A percentile compares a stretch with the other conserved stretches of the same genome.
phyloP scores from a whole-genome alignment of 1,140 invertebrate genomes.

The Pseudomyrmex gracilis region DNA sequence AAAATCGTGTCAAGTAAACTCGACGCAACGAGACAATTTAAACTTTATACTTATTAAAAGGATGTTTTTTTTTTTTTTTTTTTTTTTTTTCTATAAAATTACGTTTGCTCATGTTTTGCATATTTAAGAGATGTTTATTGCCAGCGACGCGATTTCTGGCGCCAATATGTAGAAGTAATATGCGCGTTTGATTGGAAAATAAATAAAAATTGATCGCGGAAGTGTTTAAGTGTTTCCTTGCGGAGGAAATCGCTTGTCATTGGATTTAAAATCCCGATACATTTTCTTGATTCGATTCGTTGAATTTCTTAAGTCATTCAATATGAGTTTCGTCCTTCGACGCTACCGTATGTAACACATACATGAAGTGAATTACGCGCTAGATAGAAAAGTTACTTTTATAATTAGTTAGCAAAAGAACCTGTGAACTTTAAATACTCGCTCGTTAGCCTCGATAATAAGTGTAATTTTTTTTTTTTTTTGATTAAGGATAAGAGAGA shows the following conservation, averaged over 20 bases:
- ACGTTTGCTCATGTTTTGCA: background rate
- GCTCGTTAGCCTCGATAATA: constrained; percentile 34
- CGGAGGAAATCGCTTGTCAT: background rate
- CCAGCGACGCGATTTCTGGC: background rate
- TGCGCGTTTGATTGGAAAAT: background rate
- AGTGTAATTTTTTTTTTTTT: constrained; percentile 34
- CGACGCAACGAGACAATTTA: background rate
- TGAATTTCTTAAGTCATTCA: constrained; percentile 41
- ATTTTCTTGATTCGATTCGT: constrained; percentile 25
- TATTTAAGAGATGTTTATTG: background rate
- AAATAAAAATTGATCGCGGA: background rate
- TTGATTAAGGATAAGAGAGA: constrained; percentile 8
- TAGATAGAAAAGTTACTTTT: constrained; percentile 47
- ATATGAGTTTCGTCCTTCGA: constrained; percentile 39
- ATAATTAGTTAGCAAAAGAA: constrained; percentile 51
- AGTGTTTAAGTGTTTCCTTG: background rate
- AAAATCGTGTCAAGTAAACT: constrained; percentile 37
- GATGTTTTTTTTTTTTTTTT: constrained; percentile 1
- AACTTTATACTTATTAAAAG: background rate
- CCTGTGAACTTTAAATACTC: constrained; percentile 60
- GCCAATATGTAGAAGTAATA: background rate
- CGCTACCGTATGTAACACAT: constrained; percentile 17
- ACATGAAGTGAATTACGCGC: background rate
- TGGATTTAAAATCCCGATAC: constrained; percentile 19
- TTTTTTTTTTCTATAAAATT: constrained; percentile 24